These are phyloP conservation scores for Brachymystax lenok DNA, from an alignment of 2,797 vertebrate species.

Conservation along the genomic window DNA sequence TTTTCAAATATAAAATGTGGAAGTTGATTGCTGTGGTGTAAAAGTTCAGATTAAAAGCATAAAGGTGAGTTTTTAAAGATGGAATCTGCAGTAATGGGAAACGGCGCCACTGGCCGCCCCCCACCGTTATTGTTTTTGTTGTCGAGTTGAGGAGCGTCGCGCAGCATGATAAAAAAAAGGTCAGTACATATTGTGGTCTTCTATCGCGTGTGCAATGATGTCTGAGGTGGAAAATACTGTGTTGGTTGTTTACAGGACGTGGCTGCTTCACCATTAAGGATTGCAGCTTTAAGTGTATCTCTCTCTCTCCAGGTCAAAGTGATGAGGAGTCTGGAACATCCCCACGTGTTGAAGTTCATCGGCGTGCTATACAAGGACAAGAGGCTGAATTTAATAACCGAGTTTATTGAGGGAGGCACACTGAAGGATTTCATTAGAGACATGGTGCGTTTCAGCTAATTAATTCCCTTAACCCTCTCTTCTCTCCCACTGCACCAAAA, in stretches of 20 bases:
- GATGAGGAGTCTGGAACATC: slow-evolving; percentile 92
- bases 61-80: not conserved
- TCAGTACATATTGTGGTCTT: no score
- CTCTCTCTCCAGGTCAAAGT: slow-evolving; percentile 85
- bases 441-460: slow-evolving; percentile 72
- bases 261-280: no score
- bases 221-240: no score
- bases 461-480: slow-evolving; percentile 25
- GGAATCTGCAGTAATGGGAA: slow-evolving; percentile 10
- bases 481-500: slow-evolving; percentile 28
- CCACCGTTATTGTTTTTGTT: no score
- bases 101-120: not conserved
- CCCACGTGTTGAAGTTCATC: slow-evolving; percentile 91
- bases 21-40: slow-evolving; percentile 23
- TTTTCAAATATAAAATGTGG: not conserved
- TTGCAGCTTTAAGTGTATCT: not conserved
- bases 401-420: slow-evolving; percentile 92
- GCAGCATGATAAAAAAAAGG: no score
- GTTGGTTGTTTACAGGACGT: no score
- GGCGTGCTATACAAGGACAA: slow-evolving; percentile 95
- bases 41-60: not conserved
- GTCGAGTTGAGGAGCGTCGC: no score
- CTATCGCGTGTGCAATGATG: no score
- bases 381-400: slow-evolving; percentile 90
- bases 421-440: slow-evolving; percentile 91